These are phyloP conservation scores for Narcine bancroftii DNA, from an alignment of 2,113 vertebrate species.

Conservation along the genomic window DNA sequence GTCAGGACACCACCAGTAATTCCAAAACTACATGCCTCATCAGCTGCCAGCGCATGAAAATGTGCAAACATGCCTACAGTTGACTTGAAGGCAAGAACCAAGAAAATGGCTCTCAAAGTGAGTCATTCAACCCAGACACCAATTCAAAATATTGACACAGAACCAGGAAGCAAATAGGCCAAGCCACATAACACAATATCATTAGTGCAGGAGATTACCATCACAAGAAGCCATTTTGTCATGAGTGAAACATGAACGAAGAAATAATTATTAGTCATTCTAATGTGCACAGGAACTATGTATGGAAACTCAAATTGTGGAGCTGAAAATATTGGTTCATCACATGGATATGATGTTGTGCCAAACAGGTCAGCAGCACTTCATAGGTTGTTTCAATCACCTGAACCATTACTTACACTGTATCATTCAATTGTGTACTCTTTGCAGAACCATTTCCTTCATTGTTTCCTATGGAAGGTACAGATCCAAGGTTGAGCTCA, in stretches of 20 bases:
- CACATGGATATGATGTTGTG: too few species aligned
- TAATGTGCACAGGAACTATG: neutral
- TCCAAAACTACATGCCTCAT: neutral
- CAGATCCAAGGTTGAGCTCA: neutral
- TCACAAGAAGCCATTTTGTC: neutral
- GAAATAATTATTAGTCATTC: neutral
- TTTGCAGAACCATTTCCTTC: neutral
- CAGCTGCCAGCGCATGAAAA: neutral
- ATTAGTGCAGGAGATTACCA: neutral
- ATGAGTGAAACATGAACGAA: too few species aligned
- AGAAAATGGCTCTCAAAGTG: neutral
- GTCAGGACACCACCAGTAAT: neutral
- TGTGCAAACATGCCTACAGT: neutral
- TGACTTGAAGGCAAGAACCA: neutral
- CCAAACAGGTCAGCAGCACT: too few species aligned
- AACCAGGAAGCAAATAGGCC: neutral
- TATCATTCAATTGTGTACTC: neutral
- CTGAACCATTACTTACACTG: neutral
- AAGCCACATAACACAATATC: neutral
- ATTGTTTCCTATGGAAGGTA: neutral
- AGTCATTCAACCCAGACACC: neutral
- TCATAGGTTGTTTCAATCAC: neutral
- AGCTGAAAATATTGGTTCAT: neutral
- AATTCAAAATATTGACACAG: neutral
- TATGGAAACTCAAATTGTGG: neutral